Conservation (phyloP, 1,140 invertebrate genomes). For the Cecropterus lyciades region DNA sequence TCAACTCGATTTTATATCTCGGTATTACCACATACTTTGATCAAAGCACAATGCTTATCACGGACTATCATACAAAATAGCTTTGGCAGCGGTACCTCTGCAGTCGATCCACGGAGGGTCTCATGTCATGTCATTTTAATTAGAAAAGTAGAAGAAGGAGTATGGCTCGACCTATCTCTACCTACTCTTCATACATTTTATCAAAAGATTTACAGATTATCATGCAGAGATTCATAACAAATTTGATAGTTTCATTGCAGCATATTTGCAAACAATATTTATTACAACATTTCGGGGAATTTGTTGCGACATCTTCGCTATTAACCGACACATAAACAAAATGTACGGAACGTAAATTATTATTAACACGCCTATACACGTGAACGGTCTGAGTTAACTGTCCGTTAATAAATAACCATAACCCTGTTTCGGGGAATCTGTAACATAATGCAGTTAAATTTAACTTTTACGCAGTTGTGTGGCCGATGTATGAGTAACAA, state of each 20-base stretch:
- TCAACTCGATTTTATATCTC: too few relatives aligned
- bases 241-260: too few relatives aligned
- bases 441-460: conserved; percentile 41
- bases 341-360: conserved; percentile 46
- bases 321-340: conserved; percentile 38
- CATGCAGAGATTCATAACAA: too few relatives aligned
- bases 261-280: not conserved
- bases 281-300: not conserved
- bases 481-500: conserved; percentile 17
- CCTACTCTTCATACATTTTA: too few relatives aligned
- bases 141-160: too few relatives aligned
- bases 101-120: too few relatives aligned
- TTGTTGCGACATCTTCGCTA: conserved; percentile 10
- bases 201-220: too few relatives aligned
- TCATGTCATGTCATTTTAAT: too few relatives aligned
- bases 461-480: conserved; percentile 40
- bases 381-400: conserved; percentile 49
- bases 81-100: too few relatives aligned
- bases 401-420: conserved; percentile 55
- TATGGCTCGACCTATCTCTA: too few relatives aligned
- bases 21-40: too few relatives aligned
- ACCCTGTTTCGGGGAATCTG: conserved; percentile 41
- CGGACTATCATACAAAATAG: not conserved
- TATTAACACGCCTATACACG: conserved; percentile 45
- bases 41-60: too few relatives aligned